Base-by-base conservation (phyloP, 2,797 vertebrate species). In the Graptemys geographica region DNA sequence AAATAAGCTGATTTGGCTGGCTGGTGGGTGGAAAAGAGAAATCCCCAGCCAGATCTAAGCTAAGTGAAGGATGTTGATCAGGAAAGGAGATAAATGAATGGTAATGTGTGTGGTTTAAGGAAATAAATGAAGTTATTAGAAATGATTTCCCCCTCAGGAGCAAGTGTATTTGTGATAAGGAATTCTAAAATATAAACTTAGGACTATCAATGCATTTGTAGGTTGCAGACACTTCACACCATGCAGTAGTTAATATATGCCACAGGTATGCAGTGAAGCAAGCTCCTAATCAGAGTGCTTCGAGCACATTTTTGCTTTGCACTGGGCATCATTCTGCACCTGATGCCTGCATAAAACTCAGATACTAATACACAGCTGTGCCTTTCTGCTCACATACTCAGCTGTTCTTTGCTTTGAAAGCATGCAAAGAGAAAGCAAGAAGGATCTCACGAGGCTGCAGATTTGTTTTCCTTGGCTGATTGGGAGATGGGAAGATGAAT, bases 191-290 rank as follows among this genome's bases (percentile, higher is more conserved):
- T 15, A 6, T 8, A 89, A 74, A 1, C 89, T 27, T 56, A 93
- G 49, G 69, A 86, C 4, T 8, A 69, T 88, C 33, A 65, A n/a
- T 21, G 18, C 65, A 69, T 92, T 56, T 81, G 3, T 28, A 33
- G 2, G 5, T n/a, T 59, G n/a, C 72, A 92, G 37, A 52, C 52
- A 56, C 85, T 93, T 80, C 55, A 59, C 47, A 47, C 21, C 65
- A 80, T 1, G 11, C 62, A 84, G 25, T 21, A 52, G 51, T 1
- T 2, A 44, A 19, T 13, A 57, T 74, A 44, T 41, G 28, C 51
- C 1, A 0, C 0, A 2, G 83, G 78, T 16, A 27, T 8, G 18
- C 53, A 92, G 65, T 5, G n/a, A 69, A 69, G 65, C 33, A 37
- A 37, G n/a, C 18, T 69, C 65, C 18, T 69, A 88, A 44, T 55